Percentiles rank a stretch among this genome's conserved stretches.
Conservation (phyloP, 2,113 vertebrate genomes). For the Pseudorectes ferrugineus region DNA sequence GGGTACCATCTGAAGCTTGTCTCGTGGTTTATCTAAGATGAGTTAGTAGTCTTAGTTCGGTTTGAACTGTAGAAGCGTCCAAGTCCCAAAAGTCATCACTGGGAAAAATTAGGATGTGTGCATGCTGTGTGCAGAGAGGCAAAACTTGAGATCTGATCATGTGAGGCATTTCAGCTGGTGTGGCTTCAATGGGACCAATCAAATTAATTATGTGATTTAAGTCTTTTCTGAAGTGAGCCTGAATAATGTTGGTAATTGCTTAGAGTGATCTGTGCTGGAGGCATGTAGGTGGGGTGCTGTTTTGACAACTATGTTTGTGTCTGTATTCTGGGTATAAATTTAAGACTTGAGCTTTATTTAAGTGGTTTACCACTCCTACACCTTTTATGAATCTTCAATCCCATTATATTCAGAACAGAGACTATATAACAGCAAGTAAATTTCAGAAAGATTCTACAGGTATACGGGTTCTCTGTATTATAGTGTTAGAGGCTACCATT, state of each 20-base stretch:
- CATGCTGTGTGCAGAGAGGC: background rate
- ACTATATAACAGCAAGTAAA: background rate
- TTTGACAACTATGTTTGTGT: background rate
- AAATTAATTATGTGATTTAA: background rate
- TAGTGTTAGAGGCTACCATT: background rate
- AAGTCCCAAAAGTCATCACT: background rate
- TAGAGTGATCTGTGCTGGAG: background rate
- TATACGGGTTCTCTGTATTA: background rate
- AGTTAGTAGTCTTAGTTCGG: background rate
- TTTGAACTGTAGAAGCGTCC: background rate
- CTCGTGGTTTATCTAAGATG: background rate
- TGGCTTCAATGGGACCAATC: background rate
- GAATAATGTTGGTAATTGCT: background rate
- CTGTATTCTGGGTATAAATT: background rate
- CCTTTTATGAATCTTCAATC: background rate
- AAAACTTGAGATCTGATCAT: background rate
- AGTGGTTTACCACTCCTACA: background rate
- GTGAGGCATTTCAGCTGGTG: background rate
- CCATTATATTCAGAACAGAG: background rate
- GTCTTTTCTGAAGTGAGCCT: background rate
- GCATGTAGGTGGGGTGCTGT: background rate
- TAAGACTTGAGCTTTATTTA: background rate
- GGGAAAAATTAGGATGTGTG: background rate
- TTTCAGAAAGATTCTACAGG: background rate
- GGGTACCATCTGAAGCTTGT: background rate